A percentile compares a stretch with the other conserved stretches of the same genome.
Conservation (phyloP, 2,797 vertebrate species). For the Percopsis omiscomaycus region DNA sequence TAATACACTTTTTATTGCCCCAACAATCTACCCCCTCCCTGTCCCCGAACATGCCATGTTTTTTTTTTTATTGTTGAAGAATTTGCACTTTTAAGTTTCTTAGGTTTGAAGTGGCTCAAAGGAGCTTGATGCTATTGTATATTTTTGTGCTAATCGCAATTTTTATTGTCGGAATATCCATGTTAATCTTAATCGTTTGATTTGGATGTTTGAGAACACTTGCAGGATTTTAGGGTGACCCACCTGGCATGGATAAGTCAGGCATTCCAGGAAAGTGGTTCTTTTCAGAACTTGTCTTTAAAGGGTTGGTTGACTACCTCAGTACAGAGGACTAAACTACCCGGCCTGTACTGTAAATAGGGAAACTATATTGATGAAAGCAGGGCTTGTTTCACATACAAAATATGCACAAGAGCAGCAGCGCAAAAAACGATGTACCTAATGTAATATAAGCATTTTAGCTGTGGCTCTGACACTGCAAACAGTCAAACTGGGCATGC, state of each 20-base stretch:
- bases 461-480: slow-evolving; percentile 95
- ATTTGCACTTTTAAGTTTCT: slow-evolving; percentile 83
- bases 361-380: slow-evolving; percentile 99
- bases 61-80: slow-evolving; percentile 77
- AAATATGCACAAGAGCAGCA: slow-evolving; percentile 99
- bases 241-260: slow-evolving; percentile 99
- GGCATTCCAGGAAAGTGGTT: slow-evolving; percentile 99
- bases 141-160: slow-evolving; percentile 85
- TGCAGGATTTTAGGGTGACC: slow-evolving; percentile 98
- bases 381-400: slow-evolving; percentile 96
- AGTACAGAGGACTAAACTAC: slow-evolving; percentile 99
- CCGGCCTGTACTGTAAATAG: slow-evolving; percentile 99
- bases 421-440: slow-evolving; percentile 88
- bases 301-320: slow-evolving; percentile 99
- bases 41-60: slow-evolving; percentile 76
- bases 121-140: slow-evolving; percentile 87
- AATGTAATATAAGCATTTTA: slow-evolving; percentile 95
- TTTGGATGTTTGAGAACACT: slow-evolving; percentile 83
- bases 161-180: slow-evolving; percentile 84
- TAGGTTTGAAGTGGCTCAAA: slow-evolving; percentile 87
- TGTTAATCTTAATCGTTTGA: slow-evolving; percentile 82
- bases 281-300: slow-evolving; percentile 99
- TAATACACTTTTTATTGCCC: slow-evolving; percentile 70
- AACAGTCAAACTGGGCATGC: slow-evolving; percentile 92
- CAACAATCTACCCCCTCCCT: slow-evolving; percentile 77